Conservation (phyloP, 1,140 invertebrate genomes). For the Triops longicaudatus region DNA sequence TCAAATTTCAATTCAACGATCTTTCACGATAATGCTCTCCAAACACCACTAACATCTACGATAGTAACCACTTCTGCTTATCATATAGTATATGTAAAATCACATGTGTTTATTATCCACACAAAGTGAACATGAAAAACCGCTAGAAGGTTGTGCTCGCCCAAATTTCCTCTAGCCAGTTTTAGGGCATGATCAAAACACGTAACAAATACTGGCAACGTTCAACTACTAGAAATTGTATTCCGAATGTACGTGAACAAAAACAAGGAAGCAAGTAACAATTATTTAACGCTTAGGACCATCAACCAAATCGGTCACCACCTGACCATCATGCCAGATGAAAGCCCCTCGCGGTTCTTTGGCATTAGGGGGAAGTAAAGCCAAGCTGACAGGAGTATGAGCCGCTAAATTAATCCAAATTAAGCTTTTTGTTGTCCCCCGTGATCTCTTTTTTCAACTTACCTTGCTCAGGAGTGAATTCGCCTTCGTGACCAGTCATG, state of each 20-base stretch:
- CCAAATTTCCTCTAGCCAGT: no score
- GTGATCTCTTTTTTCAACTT: neutral
- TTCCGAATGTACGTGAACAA: neutral
- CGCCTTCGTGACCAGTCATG: conserved; percentile 59
- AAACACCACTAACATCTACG: no score
- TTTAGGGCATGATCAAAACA: no score
- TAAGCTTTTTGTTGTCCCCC: neutral
- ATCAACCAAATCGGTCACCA: conserved; percentile 39
- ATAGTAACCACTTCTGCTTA: no score
- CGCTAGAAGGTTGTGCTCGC: no score
- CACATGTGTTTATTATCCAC: no score
- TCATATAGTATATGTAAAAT: no score
- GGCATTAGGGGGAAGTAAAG: conserved; percentile 42
- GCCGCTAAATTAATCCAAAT: conserved; percentile 4
- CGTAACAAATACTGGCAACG: no score
- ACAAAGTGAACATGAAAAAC: no score
- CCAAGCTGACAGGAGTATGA: conserved; percentile 40
- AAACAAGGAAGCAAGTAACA: neutral
- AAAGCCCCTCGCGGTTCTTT: conserved; percentile 43
- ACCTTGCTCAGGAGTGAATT: conserved; percentile 56
- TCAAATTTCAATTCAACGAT: no score
- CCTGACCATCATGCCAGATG: conserved; percentile 39
- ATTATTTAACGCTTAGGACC: conserved; percentile 27
- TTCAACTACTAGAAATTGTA: neutral
- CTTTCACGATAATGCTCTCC: no score